These are phyloP conservation scores for Cassiopea xamachana DNA, from an alignment of 30 jellyfish, hydroid and myxozoan genomes.

Conservation along the genomic window DNA sequence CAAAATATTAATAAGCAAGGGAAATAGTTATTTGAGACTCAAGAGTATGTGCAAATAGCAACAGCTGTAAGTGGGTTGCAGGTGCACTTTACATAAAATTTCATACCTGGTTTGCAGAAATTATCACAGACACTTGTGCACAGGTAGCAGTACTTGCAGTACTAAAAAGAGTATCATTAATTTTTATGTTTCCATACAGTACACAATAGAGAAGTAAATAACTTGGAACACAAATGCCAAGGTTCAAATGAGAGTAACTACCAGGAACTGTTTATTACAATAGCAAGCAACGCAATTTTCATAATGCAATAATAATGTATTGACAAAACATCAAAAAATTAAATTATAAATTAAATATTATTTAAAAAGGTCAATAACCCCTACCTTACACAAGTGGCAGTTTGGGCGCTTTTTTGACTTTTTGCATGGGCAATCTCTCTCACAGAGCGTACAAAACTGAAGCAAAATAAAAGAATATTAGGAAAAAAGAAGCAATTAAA, in stretches of 20 bases:
- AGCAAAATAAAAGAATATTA: background rate
- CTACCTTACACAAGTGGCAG: slow-evolving; percentile 82
- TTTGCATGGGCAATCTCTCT: slow-evolving; percentile 77
- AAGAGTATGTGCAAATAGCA: too few relatives aligned
- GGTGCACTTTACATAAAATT: too few relatives aligned
- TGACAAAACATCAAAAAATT: too few relatives aligned
- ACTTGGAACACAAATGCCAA: background rate
- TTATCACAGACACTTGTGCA: slow-evolving; percentile 68
- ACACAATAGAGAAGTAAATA: background rate
- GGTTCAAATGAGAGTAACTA: background rate
- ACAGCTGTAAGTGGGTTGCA: too few relatives aligned
- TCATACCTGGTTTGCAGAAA: slow-evolving; percentile 72
- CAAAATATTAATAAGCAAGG: too few relatives aligned
- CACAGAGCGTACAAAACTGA: slow-evolving; percentile 74
- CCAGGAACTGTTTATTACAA: too few relatives aligned
- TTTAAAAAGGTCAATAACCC: background rate
- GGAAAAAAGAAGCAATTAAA: too few relatives aligned
- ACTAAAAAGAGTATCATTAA: slow-evolving; percentile 19
- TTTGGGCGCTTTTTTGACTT: slow-evolving; percentile 52
- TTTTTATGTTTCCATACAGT: background rate
- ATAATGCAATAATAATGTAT: too few relatives aligned
- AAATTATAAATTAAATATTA: too few relatives aligned
- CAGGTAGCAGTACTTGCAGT: slow-evolving; percentile 66
- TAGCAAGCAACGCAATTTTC: too few relatives aligned
- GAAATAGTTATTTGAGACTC: too few relatives aligned